Conservation (phyloP, 2,113 vertebrate genomes). For the Rhadina sibilatrix region DNA sequence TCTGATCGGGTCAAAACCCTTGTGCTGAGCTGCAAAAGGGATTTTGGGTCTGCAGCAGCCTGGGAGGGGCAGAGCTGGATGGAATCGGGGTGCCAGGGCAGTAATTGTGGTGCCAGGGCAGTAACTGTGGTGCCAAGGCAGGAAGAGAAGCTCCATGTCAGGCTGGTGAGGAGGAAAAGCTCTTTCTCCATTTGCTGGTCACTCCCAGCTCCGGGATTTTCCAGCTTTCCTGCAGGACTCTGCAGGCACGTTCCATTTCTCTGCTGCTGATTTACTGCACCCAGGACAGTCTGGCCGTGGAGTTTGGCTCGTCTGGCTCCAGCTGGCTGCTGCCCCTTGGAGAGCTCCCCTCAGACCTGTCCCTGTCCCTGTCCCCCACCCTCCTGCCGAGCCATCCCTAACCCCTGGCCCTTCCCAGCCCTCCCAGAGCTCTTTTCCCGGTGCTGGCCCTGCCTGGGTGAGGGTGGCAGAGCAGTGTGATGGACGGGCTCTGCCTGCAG, state of each 20-base stretch:
- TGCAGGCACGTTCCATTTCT: neutral
- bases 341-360: neutral
- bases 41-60: neutral
- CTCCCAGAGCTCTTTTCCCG: neutral
- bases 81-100: neutral
- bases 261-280: neutral
- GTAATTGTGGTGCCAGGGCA: neutral
- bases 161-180: neutral
- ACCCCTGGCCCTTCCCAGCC: neutral
- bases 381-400: neutral
- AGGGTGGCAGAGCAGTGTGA: neutral
- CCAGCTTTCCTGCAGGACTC: neutral
- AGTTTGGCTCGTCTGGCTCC: neutral
- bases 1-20: neutral
- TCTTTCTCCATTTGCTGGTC: rapidly evolving
- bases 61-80: neutral
- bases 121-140: neutral
- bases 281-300: neutral
- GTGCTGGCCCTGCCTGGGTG: neutral
- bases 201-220: neutral
- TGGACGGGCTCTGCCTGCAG: neutral
- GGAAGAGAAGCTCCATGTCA: rapidly evolving
- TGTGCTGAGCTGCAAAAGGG: neutral
- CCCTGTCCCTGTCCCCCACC: neutral
- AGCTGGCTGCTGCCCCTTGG: neutral